Percentiles rank a stretch among this genome's conserved stretches.
phyloP scores from a whole-genome alignment of 2,797 vertebrate genomes.

The Anguilla megastoma region DNA sequence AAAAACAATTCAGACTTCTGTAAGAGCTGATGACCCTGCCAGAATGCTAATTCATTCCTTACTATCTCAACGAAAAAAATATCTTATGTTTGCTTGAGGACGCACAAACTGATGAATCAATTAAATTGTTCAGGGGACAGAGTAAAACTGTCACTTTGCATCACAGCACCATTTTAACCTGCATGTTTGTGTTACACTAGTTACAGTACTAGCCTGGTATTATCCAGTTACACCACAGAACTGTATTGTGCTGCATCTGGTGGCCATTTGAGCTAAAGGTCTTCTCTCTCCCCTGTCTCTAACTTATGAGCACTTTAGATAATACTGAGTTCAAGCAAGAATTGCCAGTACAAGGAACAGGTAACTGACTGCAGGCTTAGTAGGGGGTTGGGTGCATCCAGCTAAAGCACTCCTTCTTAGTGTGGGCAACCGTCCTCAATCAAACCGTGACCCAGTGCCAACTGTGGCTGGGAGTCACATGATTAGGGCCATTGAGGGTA shows the following conservation, averaged over 20 bases:
- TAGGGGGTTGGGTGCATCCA: not conserved
- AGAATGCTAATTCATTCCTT: not conserved
- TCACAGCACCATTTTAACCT: not conserved
- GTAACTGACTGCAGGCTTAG: not conserved
- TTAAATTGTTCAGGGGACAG: not conserved
- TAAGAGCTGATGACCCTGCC: not conserved
- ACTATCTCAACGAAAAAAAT: not conserved
- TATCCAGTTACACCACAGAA: not conserved
- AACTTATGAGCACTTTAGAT: not conserved
- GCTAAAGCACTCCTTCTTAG: not conserved
- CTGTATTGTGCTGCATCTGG: not conserved
- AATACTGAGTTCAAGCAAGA: not conserved
- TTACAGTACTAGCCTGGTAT: not conserved
- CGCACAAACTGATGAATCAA: not conserved
- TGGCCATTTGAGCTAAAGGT: not conserved
- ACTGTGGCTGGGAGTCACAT: not conserved
- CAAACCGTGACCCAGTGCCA: not conserved
- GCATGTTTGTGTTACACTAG: not conserved
- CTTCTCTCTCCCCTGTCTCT: not conserved
- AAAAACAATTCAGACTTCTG: not conserved
- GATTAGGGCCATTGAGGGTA: not conserved
- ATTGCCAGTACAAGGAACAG: not conserved
- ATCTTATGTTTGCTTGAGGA: not conserved
- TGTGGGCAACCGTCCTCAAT: not conserved
- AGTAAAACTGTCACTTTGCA: not conserved